A percentile compares a stretch with the other conserved stretches of the same genome.
phyloP scores from a whole-genome alignment of 2,888 invertebrate genomes.

The Drosophila tripunctata region DNA sequence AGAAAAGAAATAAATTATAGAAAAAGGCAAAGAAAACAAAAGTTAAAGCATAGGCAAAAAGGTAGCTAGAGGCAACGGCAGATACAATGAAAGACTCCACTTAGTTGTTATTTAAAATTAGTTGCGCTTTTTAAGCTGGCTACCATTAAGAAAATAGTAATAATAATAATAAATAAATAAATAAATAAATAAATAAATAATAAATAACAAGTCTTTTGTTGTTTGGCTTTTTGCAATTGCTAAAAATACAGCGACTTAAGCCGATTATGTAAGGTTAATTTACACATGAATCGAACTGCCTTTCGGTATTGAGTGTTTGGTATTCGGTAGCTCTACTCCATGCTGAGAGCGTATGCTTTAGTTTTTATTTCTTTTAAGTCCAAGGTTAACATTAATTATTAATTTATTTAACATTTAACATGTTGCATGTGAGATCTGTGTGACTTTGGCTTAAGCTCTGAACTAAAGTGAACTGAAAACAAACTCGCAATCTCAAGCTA shows the following conservation, averaged over 20 bases:
- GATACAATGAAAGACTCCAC: conserved; percentile 31
- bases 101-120: conserved; percentile 65
- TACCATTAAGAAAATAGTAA: conserved; percentile 25
- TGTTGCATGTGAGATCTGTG: conserved; percentile 43
- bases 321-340: conserved; percentile 4
- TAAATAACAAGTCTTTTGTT: conserved; percentile 44
- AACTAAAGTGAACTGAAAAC: conserved; percentile 1
- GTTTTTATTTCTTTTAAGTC: conserved; percentile 72
- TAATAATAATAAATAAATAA: conserved; percentile 16
- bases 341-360: conserved; percentile 45
- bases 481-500: background rate
- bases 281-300: conserved; percentile 70
- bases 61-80: conserved; percentile 14
- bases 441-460: conserved; percentile 30
- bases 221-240: conserved; percentile 69
- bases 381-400: conserved; percentile 76
- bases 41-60: conserved; percentile 1
- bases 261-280: conserved; percentile 76
- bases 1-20: background rate
- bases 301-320: conserved; percentile 15
- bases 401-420: conserved; percentile 64
- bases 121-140: conserved; percentile 59
- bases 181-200: conserved; percentile 38
- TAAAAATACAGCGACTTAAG: conserved; percentile 70
- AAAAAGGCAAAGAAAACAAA: background rate